phyloP scores from a whole-genome alignment of 2,797 vertebrate genomes.

The Chanos chanos region DNA sequence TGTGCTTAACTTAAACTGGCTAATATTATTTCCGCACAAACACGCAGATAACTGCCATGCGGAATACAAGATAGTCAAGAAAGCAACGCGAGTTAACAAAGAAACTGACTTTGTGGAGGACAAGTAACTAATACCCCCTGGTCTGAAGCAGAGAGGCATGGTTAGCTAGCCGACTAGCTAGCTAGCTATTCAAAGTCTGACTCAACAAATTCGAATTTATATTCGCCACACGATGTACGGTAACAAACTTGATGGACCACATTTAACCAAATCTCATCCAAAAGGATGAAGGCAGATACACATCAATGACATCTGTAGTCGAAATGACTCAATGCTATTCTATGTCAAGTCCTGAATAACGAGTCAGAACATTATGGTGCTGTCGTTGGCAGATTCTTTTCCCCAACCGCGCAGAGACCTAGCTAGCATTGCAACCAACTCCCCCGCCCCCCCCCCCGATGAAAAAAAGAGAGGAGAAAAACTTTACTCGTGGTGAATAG shows the following conservation, averaged over 20 bases:
- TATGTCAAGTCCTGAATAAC: neutral
- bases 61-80: too few relatives aligned
- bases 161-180: constrained; percentile 49
- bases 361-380: constrained; percentile 11
- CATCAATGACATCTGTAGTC: too few relatives aligned
- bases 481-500: constrained; percentile 67
- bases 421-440: constrained; percentile 61
- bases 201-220: constrained; percentile 47
- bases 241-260: neutral
- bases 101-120: neutral
- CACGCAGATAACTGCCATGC: too few relatives aligned
- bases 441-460: constrained; percentile 61
- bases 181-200: constrained; percentile 41
- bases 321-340: too few relatives aligned
- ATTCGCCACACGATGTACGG: neutral
- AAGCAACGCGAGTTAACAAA: too few relatives aligned
- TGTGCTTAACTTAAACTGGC: too few relatives aligned
- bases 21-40: too few relatives aligned
- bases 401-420: constrained; percentile 46
- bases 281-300: too few relatives aligned
- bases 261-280: too few relatives aligned
- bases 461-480: constrained; percentile 59
- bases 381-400: constrained; percentile 25
- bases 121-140: neutral
- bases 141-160: neutral